Conservation (phyloP, 2,797 vertebrate genomes). For the Acanthornis magna region DNA sequence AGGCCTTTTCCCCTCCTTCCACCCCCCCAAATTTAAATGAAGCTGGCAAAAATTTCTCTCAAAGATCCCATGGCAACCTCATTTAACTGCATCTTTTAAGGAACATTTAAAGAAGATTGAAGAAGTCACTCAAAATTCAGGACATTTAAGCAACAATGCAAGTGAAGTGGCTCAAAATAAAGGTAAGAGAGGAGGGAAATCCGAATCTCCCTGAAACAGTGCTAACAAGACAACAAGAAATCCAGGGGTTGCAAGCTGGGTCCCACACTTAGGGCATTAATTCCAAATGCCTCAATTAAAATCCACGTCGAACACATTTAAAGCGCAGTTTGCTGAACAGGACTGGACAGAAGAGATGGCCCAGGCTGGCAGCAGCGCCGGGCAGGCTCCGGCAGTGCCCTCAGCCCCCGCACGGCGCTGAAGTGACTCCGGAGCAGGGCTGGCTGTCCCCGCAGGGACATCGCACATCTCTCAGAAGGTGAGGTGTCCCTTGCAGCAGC, state of each 20-base stretch:
- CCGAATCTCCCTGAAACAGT: fast-evolving
- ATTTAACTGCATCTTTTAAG: not conserved
- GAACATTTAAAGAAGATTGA: not conserved
- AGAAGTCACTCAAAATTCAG: not conserved
- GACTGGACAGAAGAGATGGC: not conserved
- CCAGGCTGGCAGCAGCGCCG: not conserved
- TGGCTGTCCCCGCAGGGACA: not conserved
- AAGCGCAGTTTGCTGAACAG: not conserved
- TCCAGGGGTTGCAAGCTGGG: not conserved
- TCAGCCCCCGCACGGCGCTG: not conserved
- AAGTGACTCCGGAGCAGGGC: not conserved
- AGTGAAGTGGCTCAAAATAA: not conserved
- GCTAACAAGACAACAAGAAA: not conserved
- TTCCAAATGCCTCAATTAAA: not conserved
- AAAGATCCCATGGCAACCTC: not conserved
- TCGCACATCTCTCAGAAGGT: not conserved
- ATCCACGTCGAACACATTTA: not conserved
- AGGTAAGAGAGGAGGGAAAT: not conserved
- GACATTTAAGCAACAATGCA: not conserved
- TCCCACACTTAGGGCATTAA: not conserved
- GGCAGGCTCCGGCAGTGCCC: not conserved
- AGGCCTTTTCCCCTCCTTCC: not conserved
- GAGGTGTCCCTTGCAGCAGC: not conserved
- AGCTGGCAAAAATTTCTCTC: not conserved
- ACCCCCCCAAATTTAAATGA: not conserved